Evolutionary conservation across 2,797 vertebrate species (phyloP).

Genomic region (Coluber constrictor): DNA sequence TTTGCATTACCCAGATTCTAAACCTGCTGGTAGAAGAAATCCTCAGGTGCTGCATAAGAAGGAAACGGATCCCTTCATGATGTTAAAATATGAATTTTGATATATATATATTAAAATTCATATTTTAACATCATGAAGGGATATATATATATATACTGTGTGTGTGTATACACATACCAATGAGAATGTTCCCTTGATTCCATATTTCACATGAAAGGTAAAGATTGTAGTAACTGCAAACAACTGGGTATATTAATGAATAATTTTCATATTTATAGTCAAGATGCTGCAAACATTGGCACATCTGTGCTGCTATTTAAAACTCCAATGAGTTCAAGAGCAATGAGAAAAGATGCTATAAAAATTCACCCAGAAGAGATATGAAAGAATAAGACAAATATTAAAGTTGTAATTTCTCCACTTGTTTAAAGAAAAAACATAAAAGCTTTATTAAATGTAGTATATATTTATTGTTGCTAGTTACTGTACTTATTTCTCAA

Average conservation of each 20-base stretch:
- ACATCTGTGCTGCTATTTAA: conserved; percentile 3
- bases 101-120: too few relatives aligned
- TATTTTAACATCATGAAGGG: too few relatives aligned
- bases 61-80: not conserved
- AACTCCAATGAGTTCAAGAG: conserved; percentile 2
- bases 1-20: not conserved
- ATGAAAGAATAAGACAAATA: conserved; percentile 8
- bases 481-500: not conserved
- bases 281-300: conserved; percentile 10
- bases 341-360: conserved; percentile 6
- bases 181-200: conserved; percentile 29
- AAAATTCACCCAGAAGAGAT: not conserved
- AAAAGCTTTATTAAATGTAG: conserved; percentile 3
- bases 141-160: too few relatives aligned
- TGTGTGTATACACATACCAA: conserved; percentile 17
- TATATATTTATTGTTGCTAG: not conserved
- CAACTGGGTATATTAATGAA: not conserved
- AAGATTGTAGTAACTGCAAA: conserved; percentile 27
- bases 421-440: not conserved
- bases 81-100: conserved; percentile 5
- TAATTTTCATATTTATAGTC: conserved; percentile 42
- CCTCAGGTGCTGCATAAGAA: not conserved
- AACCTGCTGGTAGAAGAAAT: not conserved
- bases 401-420: conserved; percentile 10
- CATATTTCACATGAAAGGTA: not conserved